These are phyloP conservation scores for Gymnocypris eckloni DNA, from an alignment of 2,797 vertebrate genomes.

Conservation along the genomic window DNA sequence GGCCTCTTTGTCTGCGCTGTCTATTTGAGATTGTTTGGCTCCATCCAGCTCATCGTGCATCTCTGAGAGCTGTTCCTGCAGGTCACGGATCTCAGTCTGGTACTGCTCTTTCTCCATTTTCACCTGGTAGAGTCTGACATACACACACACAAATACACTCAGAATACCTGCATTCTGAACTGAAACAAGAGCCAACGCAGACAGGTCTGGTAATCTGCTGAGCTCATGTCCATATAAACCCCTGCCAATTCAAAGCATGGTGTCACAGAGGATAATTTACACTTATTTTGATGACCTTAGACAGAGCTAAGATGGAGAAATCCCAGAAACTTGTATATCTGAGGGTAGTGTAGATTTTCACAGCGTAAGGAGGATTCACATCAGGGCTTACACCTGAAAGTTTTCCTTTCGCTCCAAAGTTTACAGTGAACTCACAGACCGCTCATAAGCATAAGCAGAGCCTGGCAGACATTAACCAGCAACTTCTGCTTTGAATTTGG, in stretches of 20 bases:
- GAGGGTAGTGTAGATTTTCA: slow-evolving; percentile 6
- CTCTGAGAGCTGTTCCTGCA: slow-evolving; percentile 98
- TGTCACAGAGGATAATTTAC: background rate
- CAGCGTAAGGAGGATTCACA: background rate
- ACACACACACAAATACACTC: slow-evolving; percentile 39
- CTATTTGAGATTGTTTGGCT: slow-evolving; percentile 80
- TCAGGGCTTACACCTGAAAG: background rate
- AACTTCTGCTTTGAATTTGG: background rate
- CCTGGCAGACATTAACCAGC: background rate
- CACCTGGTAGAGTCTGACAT: slow-evolving; percentile 90
- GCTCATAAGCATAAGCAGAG: background rate
- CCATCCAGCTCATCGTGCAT: slow-evolving; percentile 97
- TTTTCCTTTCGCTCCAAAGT: background rate
- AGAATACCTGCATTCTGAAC: slow-evolving; percentile 46
- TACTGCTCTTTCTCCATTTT: slow-evolving; percentile 96
- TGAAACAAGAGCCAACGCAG: background rate
- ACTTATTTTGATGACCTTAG: slow-evolving; percentile 24
- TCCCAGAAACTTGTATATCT: slow-evolving; percentile 4
- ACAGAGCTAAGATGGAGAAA: slow-evolving; percentile 1
- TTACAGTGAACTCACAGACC: background rate
- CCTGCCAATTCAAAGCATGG: background rate
- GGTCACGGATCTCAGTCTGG: slow-evolving; percentile 95
- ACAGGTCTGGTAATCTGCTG: slow-evolving; percentile 12
- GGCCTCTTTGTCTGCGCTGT: slow-evolving; percentile 84
- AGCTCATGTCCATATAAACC: slow-evolving; percentile 1